Evolutionary conservation across 2,113 vertebrate species (phyloP).

Genomic region (Asarcornis scutulata): DNA sequence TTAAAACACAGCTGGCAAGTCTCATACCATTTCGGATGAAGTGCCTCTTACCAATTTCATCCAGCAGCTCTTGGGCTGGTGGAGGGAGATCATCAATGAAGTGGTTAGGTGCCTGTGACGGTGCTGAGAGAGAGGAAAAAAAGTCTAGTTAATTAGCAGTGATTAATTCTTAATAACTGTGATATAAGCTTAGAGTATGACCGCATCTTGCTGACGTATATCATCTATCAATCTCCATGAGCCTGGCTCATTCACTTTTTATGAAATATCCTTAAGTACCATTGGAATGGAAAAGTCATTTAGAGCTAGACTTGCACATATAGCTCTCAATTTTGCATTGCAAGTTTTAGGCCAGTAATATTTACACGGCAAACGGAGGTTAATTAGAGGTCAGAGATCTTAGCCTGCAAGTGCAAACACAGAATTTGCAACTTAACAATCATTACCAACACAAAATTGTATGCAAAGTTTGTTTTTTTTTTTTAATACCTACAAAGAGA

Average conservation of each 20-base stretch:
- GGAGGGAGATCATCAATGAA: conserved; percentile 70
- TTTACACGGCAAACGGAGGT: neutral
- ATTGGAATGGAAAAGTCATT: conserved; percentile 3
- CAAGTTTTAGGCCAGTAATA: neutral
- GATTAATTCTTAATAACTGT: conserved; percentile 50
- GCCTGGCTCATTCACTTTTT: conserved; percentile 26
- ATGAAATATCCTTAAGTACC: neutral
- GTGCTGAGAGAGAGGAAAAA: neutral
- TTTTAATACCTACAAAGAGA: neutral
- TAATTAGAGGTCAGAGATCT: conserved; percentile 4
- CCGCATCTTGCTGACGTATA: conserved; percentile 36
- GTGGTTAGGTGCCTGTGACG: conserved; percentile 5
- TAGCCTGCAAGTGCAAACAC: neutral
- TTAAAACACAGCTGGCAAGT: neutral
- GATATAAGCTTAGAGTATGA: neutral
- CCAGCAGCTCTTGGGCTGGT: conserved; percentile 75
- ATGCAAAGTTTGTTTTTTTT: neutral
- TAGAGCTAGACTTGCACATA: neutral
- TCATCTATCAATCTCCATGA: neutral
- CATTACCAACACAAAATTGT: neutral
- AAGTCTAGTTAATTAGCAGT: conserved; percentile 48
- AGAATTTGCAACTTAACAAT: neutral
- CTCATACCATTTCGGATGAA: neutral
- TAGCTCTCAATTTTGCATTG: neutral
- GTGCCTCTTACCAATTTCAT: conserved; percentile 74